Evolutionary conservation across 2,888 invertebrate genomes (phyloP).

Genomic region (Caradrina kadenii): DNA sequence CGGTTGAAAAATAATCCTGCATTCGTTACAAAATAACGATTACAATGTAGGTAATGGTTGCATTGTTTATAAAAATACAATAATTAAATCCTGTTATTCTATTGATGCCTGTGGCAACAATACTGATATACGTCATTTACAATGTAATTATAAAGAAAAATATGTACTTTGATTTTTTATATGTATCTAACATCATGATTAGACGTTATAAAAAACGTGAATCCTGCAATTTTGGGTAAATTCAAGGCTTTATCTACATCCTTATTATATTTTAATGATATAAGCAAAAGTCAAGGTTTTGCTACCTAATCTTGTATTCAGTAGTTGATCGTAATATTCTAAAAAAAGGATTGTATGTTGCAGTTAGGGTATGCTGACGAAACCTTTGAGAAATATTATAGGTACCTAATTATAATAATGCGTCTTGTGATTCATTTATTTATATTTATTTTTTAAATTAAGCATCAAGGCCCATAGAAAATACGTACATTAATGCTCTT

Average conservation of each 20-base stretch:
- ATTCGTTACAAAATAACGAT: neutral
- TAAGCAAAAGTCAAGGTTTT: constrained; percentile 56
- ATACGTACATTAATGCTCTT: too few relatives aligned
- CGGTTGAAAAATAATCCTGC: neutral
- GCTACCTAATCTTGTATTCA: constrained; percentile 35
- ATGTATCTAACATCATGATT: constrained; percentile 12
- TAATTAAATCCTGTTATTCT: constrained; percentile 16
- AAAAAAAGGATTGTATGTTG: constrained; percentile 27
- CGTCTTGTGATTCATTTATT: too few relatives aligned
- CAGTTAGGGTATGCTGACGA: constrained; percentile 9
- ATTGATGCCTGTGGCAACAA: constrained; percentile 7
- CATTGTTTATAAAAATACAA: constrained; percentile 30
- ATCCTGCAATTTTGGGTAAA: constrained; percentile 34
- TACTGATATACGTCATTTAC: constrained; percentile 7
- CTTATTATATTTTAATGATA: constrained; percentile 53
- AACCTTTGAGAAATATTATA: too few relatives aligned
- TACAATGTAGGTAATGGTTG: constrained; percentile 14
- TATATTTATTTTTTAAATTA: too few relatives aligned
- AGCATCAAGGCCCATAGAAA: too few relatives aligned
- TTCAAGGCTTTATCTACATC: constrained; percentile 53
- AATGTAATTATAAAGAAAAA: neutral
- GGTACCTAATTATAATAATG: too few relatives aligned
- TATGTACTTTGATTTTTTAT: neutral
- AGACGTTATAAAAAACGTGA: constrained; percentile 13
- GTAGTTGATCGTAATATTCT: constrained; percentile 30